A percentile compares a stretch with the other conserved stretches of the same genome.
Conservation (phyloP, 2,797 vertebrate species). For the Enteromius argenteus region DNA sequence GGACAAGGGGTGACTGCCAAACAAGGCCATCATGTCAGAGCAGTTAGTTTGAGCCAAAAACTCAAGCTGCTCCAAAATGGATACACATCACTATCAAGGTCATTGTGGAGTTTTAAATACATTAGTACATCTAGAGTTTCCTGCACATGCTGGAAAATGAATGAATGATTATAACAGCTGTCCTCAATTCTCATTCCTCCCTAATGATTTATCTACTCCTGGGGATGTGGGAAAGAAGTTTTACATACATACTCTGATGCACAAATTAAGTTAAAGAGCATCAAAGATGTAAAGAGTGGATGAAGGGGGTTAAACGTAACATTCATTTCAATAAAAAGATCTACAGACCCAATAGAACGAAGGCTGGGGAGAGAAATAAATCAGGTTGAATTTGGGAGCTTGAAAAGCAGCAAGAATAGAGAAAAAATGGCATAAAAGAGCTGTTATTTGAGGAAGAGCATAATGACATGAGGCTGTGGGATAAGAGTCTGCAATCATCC, state of each 20-base stretch:
- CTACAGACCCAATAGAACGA: constrained; percentile 48
- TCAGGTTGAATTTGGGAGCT: constrained; percentile 13
- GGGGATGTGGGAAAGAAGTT: background rate
- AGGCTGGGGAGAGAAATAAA: constrained; percentile 47
- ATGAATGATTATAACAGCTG: constrained; percentile 20
- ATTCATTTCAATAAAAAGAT: constrained; percentile 49
- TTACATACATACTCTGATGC: background rate
- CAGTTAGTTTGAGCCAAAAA: constrained; percentile 34
- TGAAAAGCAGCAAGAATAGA: constrained; percentile 4
- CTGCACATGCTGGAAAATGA: constrained; percentile 5
- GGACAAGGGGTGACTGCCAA: constrained; percentile 33
- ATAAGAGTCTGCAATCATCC: constrained; percentile 56
- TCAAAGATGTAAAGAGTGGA: constrained; percentile 18
- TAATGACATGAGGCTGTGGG: constrained; percentile 40
- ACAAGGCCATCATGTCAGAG: constrained; percentile 9
- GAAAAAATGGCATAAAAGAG: background rate
- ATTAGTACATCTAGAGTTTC: background rate
- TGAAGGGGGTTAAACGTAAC: constrained; percentile 1
- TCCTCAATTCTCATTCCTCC: constrained; percentile 23
- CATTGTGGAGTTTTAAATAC: constrained; percentile 8
- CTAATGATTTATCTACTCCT: background rate
- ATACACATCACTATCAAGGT: constrained; percentile 25
- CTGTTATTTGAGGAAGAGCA: constrained; percentile 25
- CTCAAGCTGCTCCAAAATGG: constrained; percentile 21
- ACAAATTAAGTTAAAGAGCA: background rate